Base-by-base conservation (phyloP, 2,113 vertebrate species). In the Brienomyrus brachyistius region DNA sequence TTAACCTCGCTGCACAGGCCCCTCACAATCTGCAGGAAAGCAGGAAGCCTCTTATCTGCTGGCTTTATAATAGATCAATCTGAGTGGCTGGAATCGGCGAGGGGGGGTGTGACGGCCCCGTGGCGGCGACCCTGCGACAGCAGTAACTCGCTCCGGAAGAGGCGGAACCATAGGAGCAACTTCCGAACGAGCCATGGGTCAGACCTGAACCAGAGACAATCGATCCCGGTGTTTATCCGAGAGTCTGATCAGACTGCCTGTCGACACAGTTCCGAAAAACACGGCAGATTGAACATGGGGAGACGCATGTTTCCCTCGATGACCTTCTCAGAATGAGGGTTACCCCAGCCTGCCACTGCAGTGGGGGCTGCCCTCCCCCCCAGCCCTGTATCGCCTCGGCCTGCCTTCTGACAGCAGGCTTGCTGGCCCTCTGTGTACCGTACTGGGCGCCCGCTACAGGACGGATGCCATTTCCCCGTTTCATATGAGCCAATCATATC, bases 1-100 rank as follows among this genome's bases (percentile, higher is more conserved):
- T 92, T 91, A 94, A 93, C 92, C 93, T 92, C 87, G 86, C 90
- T 90, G 91, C 91, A 89, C 91, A 88, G 90, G 91, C 91, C 87
- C 91, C 47, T 90, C 59, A 90, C 93, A 93, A 93, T 93, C 91
- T 93, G 89, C 89, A 88, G 85, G 90, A 91, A 91, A 92, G 86
- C 90, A 74, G 92, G 90, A 70, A 70, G 88, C 47, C 80, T 88
- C 92, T 93, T 93, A 93, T 93, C 93, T 92, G 86, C 89, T 50
- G 47, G 84, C 51, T 92, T 91, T 86, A 89, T 92, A 92, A 91
- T 90, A 92, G 91, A 91, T 92, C 90, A 91, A 89, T 91, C 89
- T 86, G 82, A 92, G 91, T 74, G 90, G 90, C 91, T 91, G 87
- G 91, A 51, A 70, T 87, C 80, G 54, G 83, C 1, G 10, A 11